phyloP scores from a whole-genome alignment of 2,113 vertebrate species.

The Percopsis transmontana region DNA sequence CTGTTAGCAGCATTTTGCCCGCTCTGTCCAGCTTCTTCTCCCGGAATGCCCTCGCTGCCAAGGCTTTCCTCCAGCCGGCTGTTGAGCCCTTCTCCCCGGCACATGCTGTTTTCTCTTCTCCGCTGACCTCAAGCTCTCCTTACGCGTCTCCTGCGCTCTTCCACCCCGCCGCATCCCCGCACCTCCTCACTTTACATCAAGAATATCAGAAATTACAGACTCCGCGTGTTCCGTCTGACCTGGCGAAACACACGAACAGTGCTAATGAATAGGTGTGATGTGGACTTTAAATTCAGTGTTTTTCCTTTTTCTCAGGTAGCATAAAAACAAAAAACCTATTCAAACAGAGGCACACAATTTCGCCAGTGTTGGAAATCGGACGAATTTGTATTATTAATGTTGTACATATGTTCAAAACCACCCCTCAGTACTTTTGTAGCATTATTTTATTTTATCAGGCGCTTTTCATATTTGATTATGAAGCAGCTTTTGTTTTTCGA shows the following conservation, averaged over 20 bases:
- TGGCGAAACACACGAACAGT: conserved; percentile 59
- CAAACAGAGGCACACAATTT: conserved; percentile 11
- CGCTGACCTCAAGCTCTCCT: conserved; percentile 53
- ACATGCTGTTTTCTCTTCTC: conserved; percentile 47
- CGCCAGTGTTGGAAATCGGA: conserved; percentile 6
- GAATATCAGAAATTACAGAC: conserved; percentile 76
- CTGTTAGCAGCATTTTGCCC: conserved; percentile 78
- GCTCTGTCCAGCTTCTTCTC: conserved; percentile 79
- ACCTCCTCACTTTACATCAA: conserved; percentile 71
- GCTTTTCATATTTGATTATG: conserved; percentile 28
- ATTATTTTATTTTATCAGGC: conserved; percentile 20
- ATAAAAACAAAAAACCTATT: conserved; percentile 31
- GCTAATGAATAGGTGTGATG: conserved; percentile 35
- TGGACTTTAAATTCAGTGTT: conserved; percentile 13
- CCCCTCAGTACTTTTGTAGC: not conserved
- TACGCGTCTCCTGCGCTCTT: conserved; percentile 68
- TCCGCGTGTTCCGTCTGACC: conserved; percentile 51
- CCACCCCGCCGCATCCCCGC: conserved; percentile 68
- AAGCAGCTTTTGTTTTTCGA: conserved; percentile 32
- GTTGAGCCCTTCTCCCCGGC: conserved; percentile 64
- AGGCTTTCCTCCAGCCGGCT: conserved; percentile 71
- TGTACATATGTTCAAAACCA: conserved; percentile 45
- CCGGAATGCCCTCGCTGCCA: conserved; percentile 67
- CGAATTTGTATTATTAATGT: conserved; percentile 38
- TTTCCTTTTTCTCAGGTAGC: conserved; percentile 73